These are phyloP conservation scores for Astropecten irregularis DNA, from an alignment of 53 echinoderm and acorn worm species.

Conservation along the genomic window DNA sequence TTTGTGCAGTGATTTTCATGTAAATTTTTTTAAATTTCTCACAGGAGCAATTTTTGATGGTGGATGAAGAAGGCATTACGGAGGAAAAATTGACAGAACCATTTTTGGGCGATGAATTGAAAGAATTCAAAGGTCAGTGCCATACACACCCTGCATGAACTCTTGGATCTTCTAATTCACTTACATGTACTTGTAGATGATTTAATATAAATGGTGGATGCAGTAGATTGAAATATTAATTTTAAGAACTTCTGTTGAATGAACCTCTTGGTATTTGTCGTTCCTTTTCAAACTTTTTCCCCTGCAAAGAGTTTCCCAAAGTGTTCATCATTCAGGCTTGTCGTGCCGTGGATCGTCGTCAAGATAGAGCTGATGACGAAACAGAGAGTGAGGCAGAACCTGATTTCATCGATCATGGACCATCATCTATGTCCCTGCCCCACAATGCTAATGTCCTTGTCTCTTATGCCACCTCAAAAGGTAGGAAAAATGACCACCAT, in stretches of 20 bases:
- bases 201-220: too few relatives aligned
- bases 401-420: background rate
- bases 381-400: background rate
- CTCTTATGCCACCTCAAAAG: constrained; percentile 77
- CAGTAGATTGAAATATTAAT: too few relatives aligned
- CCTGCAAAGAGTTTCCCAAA: constrained; percentile 70
- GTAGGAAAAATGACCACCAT: constrained; percentile 45
- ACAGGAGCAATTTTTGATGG: constrained; percentile 39
- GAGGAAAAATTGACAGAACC: constrained; percentile 46
- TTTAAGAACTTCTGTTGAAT: too few relatives aligned
- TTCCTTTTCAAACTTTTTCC: too few relatives aligned
- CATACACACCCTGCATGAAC: too few relatives aligned
- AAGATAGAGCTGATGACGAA: background rate
- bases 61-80: constrained; percentile 20
- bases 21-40: too few relatives aligned
- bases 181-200: too few relatives aligned
- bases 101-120: constrained; percentile 46
- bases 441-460: constrained; percentile 80
- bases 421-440: constrained; percentile 31
- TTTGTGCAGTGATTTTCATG: too few relatives aligned
- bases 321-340: constrained; percentile 91
- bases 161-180: too few relatives aligned
- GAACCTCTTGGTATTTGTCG: too few relatives aligned
- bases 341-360: background rate
- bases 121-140: constrained; percentile 22